Percentiles rank a stretch among this genome's conserved stretches.
phyloP scores from a whole-genome alignment of 2,797 vertebrate species.

The Momotus momota region DNA sequence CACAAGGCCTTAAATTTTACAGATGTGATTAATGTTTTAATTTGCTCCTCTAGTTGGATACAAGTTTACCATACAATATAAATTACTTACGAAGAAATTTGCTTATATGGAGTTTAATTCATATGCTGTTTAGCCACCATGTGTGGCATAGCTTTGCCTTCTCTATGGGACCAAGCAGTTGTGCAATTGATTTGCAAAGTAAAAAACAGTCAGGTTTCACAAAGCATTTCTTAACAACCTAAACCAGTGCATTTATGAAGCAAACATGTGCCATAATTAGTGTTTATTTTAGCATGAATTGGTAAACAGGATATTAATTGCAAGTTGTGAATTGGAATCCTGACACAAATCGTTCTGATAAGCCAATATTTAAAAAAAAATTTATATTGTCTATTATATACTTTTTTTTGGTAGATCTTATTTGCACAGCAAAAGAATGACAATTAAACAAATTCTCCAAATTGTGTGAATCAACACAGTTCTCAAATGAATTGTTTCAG shows the following conservation, averaged over 20 bases:
- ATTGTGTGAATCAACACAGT: background rate
- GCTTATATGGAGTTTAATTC: constrained; percentile 84
- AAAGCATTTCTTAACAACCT: constrained; percentile 66
- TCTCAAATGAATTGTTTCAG: background rate
- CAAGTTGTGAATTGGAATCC: constrained; percentile 48
- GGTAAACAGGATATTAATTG: constrained; percentile 60
- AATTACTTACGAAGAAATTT: constrained; percentile 87
- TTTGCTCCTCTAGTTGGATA: constrained; percentile 87
- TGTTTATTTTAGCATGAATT: constrained; percentile 67
- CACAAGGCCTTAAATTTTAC: constrained; percentile 82
- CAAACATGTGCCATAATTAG: constrained; percentile 63
- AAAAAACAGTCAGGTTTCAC: constrained; percentile 50
- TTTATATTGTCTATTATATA: background rate
- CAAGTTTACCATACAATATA: constrained; percentile 86
- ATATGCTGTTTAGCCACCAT: constrained; percentile 82
- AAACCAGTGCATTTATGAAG: constrained; percentile 61
- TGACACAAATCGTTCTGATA: constrained; percentile 53
- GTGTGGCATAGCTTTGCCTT: constrained; percentile 76
- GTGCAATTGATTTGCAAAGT: constrained; percentile 75
- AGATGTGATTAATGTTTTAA: constrained; percentile 89
- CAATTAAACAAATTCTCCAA: background rate
- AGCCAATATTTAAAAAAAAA: constrained; percentile 2
- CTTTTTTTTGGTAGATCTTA: constrained; percentile 2
- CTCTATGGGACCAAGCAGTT: constrained; percentile 57
- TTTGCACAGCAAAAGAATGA: background rate